Percentiles rank a stretch among this genome's conserved stretches.
Conservation (phyloP, 2,113 vertebrate genomes). For the Bos javanicus region DNA sequence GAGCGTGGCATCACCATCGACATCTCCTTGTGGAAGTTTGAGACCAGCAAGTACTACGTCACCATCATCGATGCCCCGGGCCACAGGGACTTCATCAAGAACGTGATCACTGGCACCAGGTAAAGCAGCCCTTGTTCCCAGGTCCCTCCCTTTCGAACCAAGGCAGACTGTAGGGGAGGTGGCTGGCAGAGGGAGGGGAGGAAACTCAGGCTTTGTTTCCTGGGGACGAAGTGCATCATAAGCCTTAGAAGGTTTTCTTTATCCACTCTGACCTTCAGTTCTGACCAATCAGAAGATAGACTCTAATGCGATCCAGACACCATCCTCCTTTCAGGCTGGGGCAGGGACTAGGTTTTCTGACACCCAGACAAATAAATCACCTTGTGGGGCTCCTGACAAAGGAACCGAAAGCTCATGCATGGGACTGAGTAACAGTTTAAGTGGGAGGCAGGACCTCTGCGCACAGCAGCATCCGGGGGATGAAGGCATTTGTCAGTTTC, state of each 20-base stretch:
- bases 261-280: no score
- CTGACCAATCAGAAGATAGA: not conserved
- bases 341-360: not conserved
- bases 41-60: conserved; percentile 85
- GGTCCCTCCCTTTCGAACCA: not conserved
- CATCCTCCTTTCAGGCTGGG: not conserved
- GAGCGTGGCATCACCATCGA: conserved; percentile 87
- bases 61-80: conserved; percentile 87
- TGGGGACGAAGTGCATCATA: not conserved
- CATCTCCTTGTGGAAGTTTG: conserved; percentile 88
- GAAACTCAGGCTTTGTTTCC: not conserved
- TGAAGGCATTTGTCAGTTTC: not conserved
- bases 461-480: not conserved
- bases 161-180: fast-evolving
- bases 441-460: not conserved
- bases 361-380: not conserved
- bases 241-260: not conserved
- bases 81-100: conserved; percentile 90
- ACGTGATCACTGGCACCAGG: conserved; percentile 90
- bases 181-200: not conserved
- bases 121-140: not conserved
- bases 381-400: not conserved
- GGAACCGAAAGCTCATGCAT: not conserved
- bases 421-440: not conserved
- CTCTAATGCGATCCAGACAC: not conserved